Percentiles rank a stretch among this genome's conserved stretches.
phyloP scores from a whole-genome alignment of 1,140 invertebrate genomes.

The Carcinoscorpius rotundicauda region DNA sequence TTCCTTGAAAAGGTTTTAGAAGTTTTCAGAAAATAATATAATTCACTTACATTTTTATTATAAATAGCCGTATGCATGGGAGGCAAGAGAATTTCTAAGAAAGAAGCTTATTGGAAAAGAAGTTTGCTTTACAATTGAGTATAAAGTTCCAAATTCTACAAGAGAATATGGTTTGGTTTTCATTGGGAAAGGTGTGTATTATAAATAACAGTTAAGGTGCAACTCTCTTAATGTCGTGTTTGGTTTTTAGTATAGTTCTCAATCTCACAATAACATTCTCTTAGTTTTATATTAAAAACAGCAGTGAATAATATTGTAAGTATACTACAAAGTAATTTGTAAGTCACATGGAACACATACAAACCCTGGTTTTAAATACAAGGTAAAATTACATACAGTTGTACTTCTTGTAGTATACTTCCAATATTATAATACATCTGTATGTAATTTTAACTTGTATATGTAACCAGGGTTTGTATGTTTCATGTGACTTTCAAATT shows the following conservation, averaged over 20 bases:
- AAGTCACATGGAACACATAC: too few species aligned
- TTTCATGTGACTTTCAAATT: too few species aligned
- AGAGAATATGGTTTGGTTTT: constrained; percentile 83
- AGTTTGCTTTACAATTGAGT: constrained; percentile 80
- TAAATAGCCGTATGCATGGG: constrained; percentile 76
- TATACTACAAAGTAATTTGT: too few species aligned
- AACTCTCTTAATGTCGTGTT: neutral
- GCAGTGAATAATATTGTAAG: too few species aligned
- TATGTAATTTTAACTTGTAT: too few species aligned
- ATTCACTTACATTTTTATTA: constrained; percentile 9
- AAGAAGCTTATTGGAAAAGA: constrained; percentile 94
- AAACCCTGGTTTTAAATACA: too few species aligned
- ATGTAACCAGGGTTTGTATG: too few species aligned
- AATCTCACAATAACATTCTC: neutral
- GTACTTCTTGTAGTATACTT: too few species aligned
- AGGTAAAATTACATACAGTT: too few species aligned
- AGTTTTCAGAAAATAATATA: constrained; percentile 8
- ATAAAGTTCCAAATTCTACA: constrained; percentile 83
- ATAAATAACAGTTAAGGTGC: neutral
- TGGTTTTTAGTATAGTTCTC: neutral
- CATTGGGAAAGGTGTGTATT: constrained; percentile 40
- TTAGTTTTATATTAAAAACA: neutral
- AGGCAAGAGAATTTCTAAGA: constrained; percentile 89
- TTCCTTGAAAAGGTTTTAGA: constrained; percentile 3
- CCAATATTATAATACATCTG: too few species aligned